Evolutionary conservation across 2,888 invertebrate species (phyloP).

Genomic region (Xestia xanthographa): DNA sequence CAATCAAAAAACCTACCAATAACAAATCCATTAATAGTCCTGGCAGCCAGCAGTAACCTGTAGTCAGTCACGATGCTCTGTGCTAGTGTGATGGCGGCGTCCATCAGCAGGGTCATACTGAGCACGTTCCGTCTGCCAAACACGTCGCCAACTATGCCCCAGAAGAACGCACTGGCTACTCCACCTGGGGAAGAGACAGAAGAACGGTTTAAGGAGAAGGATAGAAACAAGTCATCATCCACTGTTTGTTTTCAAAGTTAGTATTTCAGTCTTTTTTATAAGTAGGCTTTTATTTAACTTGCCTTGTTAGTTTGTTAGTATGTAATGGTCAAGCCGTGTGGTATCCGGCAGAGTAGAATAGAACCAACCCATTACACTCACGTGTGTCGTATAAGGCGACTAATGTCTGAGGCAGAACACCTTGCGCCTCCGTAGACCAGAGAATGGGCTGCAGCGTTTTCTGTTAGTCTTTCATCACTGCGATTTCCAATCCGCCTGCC

Average conservation of each 20-base stretch:
- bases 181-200: slow-evolving; percentile 85
- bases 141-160: slow-evolving; percentile 94
- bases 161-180: slow-evolving; percentile 93
- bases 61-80: slow-evolving; percentile 87
- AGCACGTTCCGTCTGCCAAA: slow-evolving; percentile 92
- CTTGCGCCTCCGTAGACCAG: too few relatives aligned
- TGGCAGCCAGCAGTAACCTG: slow-evolving; percentile 85
- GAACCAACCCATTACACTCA: too few relatives aligned
- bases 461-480: too few relatives aligned
- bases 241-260: background rate
- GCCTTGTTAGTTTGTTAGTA: too few relatives aligned
- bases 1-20: slow-evolving; percentile 77
- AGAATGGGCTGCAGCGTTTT: too few relatives aligned
- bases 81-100: slow-evolving; percentile 87
- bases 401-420: too few relatives aligned
- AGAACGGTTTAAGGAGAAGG: background rate
- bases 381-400: too few relatives aligned
- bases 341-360: too few relatives aligned
- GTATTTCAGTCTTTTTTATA: too few relatives aligned
- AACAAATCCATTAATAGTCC: slow-evolving; percentile 92
- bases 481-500: too few relatives aligned
- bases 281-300: too few relatives aligned
- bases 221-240: background rate
- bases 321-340: too few relatives aligned
- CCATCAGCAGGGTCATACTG: slow-evolving; percentile 87